Evolutionary conservation across 2,797 vertebrate species (phyloP), one percentile per base, ranked within the genome.

Genomic region (Yasuhikotakia modesta): DNA sequence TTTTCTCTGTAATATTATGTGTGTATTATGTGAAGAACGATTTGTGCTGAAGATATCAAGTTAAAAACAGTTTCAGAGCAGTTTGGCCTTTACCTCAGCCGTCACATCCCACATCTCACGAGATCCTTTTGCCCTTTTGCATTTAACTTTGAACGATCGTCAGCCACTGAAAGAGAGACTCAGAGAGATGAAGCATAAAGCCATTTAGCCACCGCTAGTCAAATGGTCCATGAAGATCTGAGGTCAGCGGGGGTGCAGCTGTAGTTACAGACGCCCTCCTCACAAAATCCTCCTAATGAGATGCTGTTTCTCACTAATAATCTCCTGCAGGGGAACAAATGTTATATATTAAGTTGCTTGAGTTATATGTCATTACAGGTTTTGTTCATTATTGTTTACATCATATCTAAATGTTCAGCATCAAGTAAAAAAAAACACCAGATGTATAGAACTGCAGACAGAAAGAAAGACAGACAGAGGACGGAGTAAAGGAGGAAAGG

Each of bases 151-250:
- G 70, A 63, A 70, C 64, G 30, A 70, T 64, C 45, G 48, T 30
- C 8, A 32, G 60, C n/a, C 17, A n/a, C 74, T 5, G 21, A 70
- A 27, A 70, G 57, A 17, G 60, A 52, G 63, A 43, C 46, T 64
- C 76, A 53, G 57, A 39, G 55, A 43, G 16, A 67, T 53, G 45
- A 77, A 52, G 32, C 14, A 70, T 58, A 5, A 57, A 43, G 76
- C 32, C 67, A 78, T 70, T 78, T 78, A 78, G 30, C 58, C 58
- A 43, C 19, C 43, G 57, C 45, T 70, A 30, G 64, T 78, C 67
- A 70, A 45, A 70, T 64, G 67, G 45, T 63, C 32, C 46, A 53
- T 70, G 46, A 70, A 70, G 67, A 19, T 78, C 52, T 61, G 66
- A 43, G 14, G 52, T 68, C 65, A 76, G 55, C 35, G 32, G 13